Evolutionary conservation across 2,797 vertebrate species (phyloP), one percentile per base, ranked within the genome.

Genomic region (Hybognathus amarus): DNA sequence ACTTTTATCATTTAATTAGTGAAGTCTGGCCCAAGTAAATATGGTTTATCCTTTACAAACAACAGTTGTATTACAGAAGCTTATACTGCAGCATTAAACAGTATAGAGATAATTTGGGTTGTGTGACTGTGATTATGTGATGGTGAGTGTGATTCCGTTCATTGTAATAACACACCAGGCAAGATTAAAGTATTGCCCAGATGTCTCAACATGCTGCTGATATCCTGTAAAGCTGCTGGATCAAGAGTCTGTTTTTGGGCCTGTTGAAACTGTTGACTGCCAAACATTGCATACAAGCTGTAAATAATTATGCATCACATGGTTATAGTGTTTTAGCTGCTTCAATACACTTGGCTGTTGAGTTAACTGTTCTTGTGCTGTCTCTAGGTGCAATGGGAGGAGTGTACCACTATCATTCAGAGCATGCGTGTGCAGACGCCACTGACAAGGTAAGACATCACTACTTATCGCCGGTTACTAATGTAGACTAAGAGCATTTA

Each of bases 321-420:
- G 70, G 54, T 82, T 75, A 74, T 83, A n/a, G 50, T 68, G 30
- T 67, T 82, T 61, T 70, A 61, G 67, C 68, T 56, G 27, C 22
- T 42, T 40, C 38, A n/a, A 13, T 59, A 30, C 24, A n/a, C 70
- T 59, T 67, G 52, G 50, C 73, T 45, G 81, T 59, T 56, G 24
- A 24, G 30, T 82, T 74, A 67, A 80, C 77, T n/a, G 6, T 40
- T 22, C 15, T 79, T 24, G 56, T 74, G 56, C 38, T 79, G 6
- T 82, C n/a, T 74, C 13, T 50, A 99, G 98, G 97, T 93, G 96
- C 95, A 89, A 94, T 97, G 90, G 96, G 95, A 85, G 94, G 95
- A 92, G 91, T 96, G 38, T 97, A 97, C 94, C 97, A 96, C 86
- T 98, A 95, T 92, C 97, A 96, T 90, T 96, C 96, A 83, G 97